A percentile compares a stretch with the other conserved stretches of the same genome.
phyloP scores from a whole-genome alignment of 1,140 invertebrate species.

The Drosophila athabasca region DNA sequence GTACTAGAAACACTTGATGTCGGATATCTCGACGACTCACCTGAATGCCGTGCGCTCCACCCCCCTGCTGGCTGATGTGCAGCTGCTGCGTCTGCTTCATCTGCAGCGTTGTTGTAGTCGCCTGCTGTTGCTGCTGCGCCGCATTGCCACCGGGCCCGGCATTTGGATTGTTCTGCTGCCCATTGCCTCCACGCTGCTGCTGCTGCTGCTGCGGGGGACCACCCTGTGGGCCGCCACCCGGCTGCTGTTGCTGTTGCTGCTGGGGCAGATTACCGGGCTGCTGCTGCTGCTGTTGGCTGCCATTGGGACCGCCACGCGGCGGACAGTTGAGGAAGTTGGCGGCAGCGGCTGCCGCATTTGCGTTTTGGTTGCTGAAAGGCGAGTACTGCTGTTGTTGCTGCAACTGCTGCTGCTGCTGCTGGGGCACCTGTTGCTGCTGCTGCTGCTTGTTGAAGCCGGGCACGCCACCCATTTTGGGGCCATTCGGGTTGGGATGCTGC shows the following conservation, averaged over 20 bases:
- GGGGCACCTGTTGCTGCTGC: slow-evolving; percentile 84
- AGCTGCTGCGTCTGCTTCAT: slow-evolving; percentile 94
- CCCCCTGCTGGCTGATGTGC: slow-evolving; percentile 91
- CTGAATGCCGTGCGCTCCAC: slow-evolving; percentile 89
- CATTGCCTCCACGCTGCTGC: slow-evolving; percentile 57
- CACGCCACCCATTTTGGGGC: slow-evolving; percentile 67
- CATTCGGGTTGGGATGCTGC: slow-evolving; percentile 55
- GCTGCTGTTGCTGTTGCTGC: slow-evolving; percentile 58
- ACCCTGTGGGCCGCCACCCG: slow-evolving; percentile 44
- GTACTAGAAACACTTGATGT: too few relatives aligned
- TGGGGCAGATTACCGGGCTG: slow-evolving; percentile 85
- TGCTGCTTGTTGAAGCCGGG: slow-evolving; percentile 78
- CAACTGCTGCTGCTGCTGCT: slow-evolving; percentile 85
- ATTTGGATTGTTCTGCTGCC: slow-evolving; percentile 72
- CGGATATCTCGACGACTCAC: slow-evolving; percentile 84
- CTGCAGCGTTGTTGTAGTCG: slow-evolving; percentile 86
- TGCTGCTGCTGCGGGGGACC: slow-evolving; percentile 56
- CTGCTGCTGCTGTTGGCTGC: slow-evolving; percentile 78
- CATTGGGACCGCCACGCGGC: slow-evolving; percentile 85
- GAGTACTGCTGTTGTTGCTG: slow-evolving; percentile 87
- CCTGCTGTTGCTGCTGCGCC: slow-evolving; percentile 58
- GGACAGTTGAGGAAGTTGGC: slow-evolving; percentile 79
- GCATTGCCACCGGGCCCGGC: slow-evolving; percentile 58
- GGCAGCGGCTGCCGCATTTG: slow-evolving; percentile 44
- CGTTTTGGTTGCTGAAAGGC: slow-evolving; percentile 85